Evolutionary conservation across 2,113 vertebrate species (phyloP).

Genomic region (Pteruthius melanotis): DNA sequence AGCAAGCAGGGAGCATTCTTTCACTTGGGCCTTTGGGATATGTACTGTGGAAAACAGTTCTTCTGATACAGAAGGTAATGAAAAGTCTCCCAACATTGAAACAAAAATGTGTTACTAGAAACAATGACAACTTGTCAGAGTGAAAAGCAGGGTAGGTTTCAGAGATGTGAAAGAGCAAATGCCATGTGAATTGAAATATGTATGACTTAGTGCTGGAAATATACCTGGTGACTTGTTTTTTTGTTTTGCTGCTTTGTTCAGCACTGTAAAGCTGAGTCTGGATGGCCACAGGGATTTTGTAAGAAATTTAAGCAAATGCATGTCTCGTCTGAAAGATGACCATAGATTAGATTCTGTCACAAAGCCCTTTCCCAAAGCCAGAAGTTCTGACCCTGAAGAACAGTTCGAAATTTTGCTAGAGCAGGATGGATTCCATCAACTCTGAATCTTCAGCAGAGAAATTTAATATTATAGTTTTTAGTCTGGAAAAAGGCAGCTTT

Average conservation of each 20-base stretch:
- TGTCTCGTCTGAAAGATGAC: not conserved
- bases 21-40: not conserved
- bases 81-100: slow-evolving; percentile 23
- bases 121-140: slow-evolving; percentile 19
- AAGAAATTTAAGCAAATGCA: not conserved
- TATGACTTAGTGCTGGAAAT: not conserved
- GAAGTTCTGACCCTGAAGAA: not conserved
- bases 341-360: not conserved
- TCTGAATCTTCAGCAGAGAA: not conserved
- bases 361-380: not conserved
- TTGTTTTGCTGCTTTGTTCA: not conserved
- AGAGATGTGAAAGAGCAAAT: slow-evolving; percentile 31
- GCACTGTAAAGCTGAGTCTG: not conserved
- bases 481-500: not conserved
- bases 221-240: not conserved
- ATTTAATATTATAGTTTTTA: not conserved
- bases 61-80: slow-evolving; percentile 39
- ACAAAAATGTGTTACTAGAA: slow-evolving; percentile 33
- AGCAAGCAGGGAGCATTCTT: not conserved
- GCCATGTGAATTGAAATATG: not conserved
- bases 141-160: not conserved
- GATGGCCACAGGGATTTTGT: not conserved
- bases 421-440: not conserved
- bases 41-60: slow-evolving; percentile 32
- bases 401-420: not conserved